Percentiles rank a stretch among this genome's conserved stretches.
Evolutionary conservation across 2,888 invertebrate species (phyloP).

Genomic region (Deroplatys truncata): DNA sequence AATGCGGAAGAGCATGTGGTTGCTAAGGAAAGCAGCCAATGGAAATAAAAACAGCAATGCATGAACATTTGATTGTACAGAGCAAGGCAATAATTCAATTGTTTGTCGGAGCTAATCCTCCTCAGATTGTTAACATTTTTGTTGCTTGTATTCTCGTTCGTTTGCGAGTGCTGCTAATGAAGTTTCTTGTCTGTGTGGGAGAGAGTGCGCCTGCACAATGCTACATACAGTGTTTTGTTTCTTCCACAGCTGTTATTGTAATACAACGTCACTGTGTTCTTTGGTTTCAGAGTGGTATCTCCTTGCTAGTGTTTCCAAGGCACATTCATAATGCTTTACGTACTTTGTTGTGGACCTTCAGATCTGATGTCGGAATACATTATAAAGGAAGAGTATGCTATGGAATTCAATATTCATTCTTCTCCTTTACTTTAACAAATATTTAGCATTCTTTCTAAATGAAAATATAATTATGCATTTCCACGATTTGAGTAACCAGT

Average conservation of each 20-base stretch:
- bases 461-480: no score
- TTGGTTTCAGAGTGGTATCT: not conserved
- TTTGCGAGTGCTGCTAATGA: not conserved
- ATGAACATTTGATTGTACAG: not conserved
- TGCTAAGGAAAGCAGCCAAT: no score
- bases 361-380: no score
- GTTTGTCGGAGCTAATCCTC: not conserved
- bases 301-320: not conserved
- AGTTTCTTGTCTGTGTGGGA: not conserved
- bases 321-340: not conserved
- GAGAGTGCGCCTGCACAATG: not conserved
- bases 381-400: no score
- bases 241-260: not conserved
- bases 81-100: conserved; percentile 12
- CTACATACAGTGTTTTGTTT: not conserved
- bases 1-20: no score
- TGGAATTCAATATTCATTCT: no score
- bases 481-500: no score
- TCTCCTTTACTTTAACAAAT: no score
- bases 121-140: not conserved
- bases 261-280: not conserved
- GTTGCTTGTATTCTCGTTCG: not conserved
- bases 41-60: not conserved
- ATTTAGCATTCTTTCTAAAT: no score
- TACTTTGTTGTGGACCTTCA: no score